Evolutionary conservation across 2,888 invertebrate genomes (phyloP).

Genomic region (Agrotis segetum): DNA sequence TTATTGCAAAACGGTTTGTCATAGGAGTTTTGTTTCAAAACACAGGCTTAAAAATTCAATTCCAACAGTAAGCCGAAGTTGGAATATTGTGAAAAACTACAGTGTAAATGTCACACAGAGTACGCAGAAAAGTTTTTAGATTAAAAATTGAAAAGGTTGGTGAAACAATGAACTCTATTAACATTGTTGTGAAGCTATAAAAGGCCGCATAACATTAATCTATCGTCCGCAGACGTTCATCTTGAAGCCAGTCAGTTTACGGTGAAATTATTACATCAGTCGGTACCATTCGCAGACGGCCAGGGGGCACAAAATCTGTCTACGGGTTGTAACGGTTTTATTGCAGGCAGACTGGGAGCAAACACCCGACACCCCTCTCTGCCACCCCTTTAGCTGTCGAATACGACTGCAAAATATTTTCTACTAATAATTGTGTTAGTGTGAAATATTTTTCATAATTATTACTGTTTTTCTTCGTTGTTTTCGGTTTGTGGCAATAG

Average conservation of each 20-base stretch:
- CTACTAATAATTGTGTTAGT: conserved; percentile 50
- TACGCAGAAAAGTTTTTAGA: background rate
- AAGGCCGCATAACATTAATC: conserved; percentile 25
- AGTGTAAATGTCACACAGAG: conserved; percentile 8
- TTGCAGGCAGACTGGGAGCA: conserved; percentile 69
- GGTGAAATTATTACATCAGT: conserved; percentile 70
- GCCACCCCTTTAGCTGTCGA: conserved; percentile 44
- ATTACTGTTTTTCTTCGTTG: conserved; percentile 4
- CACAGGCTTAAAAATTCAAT: conserved; percentile 33
- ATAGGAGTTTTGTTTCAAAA: conserved; percentile 40
- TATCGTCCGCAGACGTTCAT: conserved; percentile 37
- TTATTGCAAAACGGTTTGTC: conserved; percentile 18
- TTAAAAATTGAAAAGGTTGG: conserved; percentile 1
- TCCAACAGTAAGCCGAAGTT: conserved; percentile 20
- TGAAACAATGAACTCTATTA: conserved; percentile 6
- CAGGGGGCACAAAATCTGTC: conserved; percentile 70
- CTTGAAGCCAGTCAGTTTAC: conserved; percentile 61
- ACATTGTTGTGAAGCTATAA: background rate
- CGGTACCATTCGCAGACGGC: conserved; percentile 63
- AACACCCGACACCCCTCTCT: conserved; percentile 58
- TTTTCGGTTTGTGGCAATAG: background rate
- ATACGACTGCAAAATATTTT: conserved; percentile 68
- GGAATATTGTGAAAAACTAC: conserved; percentile 23
- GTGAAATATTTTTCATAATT: conserved; percentile 30
- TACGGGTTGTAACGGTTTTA: conserved; percentile 73